Conservation (phyloP, 2,113 vertebrate species). For the Pomatostomus ruficeps region DNA sequence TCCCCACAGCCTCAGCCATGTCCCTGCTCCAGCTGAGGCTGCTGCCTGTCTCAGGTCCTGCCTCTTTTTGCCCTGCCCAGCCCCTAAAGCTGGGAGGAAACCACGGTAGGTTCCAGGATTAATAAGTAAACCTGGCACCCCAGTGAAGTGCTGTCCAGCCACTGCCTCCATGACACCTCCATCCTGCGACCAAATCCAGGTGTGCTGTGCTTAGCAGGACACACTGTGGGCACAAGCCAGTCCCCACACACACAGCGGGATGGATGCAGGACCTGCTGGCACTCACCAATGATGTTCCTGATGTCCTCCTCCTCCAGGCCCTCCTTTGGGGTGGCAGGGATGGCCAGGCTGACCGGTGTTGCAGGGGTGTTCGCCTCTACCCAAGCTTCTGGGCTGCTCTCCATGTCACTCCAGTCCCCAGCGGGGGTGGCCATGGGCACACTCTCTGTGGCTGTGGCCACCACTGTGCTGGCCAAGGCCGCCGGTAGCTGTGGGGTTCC, state of each 20-base stretch:
- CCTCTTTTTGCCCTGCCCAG: background rate
- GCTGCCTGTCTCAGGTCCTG: background rate
- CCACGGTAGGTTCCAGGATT: background rate
- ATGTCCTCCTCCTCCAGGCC: constrained; percentile 70
- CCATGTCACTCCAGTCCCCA: background rate
- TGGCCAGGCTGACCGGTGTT: background rate
- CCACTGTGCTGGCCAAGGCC: background rate
- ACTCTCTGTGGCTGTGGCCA: background rate
- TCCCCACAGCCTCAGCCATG: background rate
- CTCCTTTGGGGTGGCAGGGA: constrained; percentile 22
- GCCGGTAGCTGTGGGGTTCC: background rate
- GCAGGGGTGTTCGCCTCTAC: background rate
- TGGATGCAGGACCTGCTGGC: background rate
- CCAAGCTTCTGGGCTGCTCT: background rate
- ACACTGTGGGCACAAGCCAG: fast-evolving
- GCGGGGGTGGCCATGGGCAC: background rate
- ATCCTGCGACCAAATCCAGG: background rate
- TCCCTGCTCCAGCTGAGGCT: background rate
- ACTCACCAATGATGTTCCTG: constrained; percentile 77
- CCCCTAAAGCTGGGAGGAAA: background rate
- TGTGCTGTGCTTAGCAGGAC: background rate
- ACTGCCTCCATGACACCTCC: background rate
- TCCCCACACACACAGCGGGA: fast-evolving
- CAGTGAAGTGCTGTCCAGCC: background rate
- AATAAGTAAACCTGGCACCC: background rate